A percentile compares a stretch with the other conserved stretches of the same genome.
Conservation (phyloP, 2,113 vertebrate genomes). For the Cephalopholis sonnerati region DNA sequence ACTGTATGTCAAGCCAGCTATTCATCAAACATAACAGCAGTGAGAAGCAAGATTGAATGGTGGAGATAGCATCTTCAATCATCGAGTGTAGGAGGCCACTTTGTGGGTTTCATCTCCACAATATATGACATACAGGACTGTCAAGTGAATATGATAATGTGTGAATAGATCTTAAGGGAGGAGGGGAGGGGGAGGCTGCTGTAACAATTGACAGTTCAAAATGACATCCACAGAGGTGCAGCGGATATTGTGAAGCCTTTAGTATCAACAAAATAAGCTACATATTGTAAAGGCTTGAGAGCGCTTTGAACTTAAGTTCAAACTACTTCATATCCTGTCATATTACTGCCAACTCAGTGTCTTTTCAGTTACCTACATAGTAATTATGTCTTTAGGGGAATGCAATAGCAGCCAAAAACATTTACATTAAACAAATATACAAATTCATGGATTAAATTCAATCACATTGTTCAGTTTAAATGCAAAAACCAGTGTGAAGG, state of each 20-base stretch:
- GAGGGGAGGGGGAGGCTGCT: background rate
- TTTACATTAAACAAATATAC: background rate
- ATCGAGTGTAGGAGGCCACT: constrained; percentile 62
- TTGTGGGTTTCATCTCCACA: constrained; percentile 65
- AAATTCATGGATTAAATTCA: background rate
- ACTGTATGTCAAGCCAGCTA: constrained; percentile 71
- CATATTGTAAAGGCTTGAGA: background rate
- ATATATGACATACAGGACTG: constrained; percentile 65
- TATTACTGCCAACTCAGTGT: background rate
- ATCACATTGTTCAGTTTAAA: background rate
- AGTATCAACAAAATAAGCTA: constrained; percentile 37
- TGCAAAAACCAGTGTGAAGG: background rate
- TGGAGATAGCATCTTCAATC: constrained; percentile 73
- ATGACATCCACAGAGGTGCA: constrained; percentile 13
- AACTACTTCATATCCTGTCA: background rate
- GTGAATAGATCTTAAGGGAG: constrained; percentile 34
- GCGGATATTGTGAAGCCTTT: constrained; percentile 30
- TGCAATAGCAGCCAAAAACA: background rate
- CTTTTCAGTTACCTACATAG: background rate
- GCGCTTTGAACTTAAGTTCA: background rate
- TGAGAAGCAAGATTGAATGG: constrained; percentile 64
- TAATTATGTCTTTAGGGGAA: background rate
- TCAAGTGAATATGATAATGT: constrained; percentile 65
- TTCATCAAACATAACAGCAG: constrained; percentile 73
- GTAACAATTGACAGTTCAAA: constrained; percentile 35